Evolutionary conservation across 2,113 vertebrate species (phyloP).

Genomic region (Nycticebus coucang): DNA sequence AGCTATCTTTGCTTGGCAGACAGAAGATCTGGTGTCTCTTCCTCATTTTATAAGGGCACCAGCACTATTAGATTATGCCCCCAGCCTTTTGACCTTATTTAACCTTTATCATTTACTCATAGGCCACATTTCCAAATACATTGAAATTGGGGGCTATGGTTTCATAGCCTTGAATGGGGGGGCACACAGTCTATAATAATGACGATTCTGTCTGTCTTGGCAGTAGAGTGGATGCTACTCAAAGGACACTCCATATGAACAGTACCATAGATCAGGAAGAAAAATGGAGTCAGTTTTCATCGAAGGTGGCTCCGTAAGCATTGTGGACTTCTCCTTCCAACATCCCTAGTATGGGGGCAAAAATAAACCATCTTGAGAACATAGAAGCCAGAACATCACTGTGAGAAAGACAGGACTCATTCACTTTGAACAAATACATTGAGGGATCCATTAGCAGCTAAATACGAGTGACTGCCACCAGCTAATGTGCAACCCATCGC

Average conservation of each 20-base stretch:
- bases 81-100: neutral
- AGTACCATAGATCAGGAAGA: neutral
- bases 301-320: neutral
- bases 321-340: neutral
- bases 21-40: neutral
- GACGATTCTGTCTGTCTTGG: neutral
- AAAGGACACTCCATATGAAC: neutral
- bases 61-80: neutral
- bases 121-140: neutral
- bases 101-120: neutral
- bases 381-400: neutral
- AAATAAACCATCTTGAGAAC: neutral
- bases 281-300: neutral
- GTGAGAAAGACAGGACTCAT: neutral
- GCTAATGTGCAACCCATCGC: neutral
- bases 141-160: neutral
- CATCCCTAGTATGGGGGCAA: neutral
- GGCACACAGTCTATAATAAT: neutral
- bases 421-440: neutral
- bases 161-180: neutral
- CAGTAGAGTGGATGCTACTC: neutral
- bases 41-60: neutral
- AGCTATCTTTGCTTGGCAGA: neutral
- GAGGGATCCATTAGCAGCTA: neutral
- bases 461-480: neutral